Conservation (phyloP, 1,140 invertebrate genomes). For the Zophobas atratus region DNA sequence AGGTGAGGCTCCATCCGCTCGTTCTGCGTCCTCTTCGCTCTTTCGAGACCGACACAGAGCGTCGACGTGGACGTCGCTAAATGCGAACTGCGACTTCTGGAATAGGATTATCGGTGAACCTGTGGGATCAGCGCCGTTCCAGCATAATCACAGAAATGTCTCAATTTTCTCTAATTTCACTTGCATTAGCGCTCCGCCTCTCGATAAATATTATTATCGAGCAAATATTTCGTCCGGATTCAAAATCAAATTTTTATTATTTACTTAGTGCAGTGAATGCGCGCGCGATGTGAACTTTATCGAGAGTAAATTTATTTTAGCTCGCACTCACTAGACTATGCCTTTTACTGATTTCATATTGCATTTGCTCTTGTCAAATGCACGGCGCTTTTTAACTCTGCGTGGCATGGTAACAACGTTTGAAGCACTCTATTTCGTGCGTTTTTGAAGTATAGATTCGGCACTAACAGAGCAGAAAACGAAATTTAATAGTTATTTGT, state of each 20-base stretch:
- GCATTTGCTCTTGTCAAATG: slow-evolving; percentile 41
- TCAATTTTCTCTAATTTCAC: slow-evolving; percentile 26
- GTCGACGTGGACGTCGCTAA: background rate
- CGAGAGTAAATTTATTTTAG: slow-evolving; percentile 42
- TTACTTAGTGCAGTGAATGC: slow-evolving; percentile 40
- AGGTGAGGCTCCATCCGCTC: slow-evolving; percentile 33
- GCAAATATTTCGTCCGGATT: slow-evolving; percentile 26
- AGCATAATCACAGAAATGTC: slow-evolving; percentile 34
- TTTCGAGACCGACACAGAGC: background rate
- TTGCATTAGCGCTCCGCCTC: slow-evolving; percentile 12
- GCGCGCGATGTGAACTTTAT: slow-evolving; percentile 21
- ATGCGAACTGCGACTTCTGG: slow-evolving; percentile 3
- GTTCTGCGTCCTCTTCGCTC: background rate
- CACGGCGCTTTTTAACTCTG: slow-evolving; percentile 26
- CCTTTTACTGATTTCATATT: slow-evolving; percentile 46
- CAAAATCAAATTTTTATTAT: slow-evolving; percentile 46
- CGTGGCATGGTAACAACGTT: slow-evolving; percentile 8
- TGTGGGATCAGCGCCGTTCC: slow-evolving; percentile 22
- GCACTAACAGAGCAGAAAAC: background rate
- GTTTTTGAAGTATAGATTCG: background rate
- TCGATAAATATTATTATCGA: slow-evolving; percentile 36
- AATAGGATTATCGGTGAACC: slow-evolving; percentile 43
- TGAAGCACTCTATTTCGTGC: background rate
- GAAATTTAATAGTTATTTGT: background rate
- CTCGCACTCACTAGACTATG: slow-evolving; percentile 40